Evolutionary conservation across 2,113 vertebrate species (phyloP).

Genomic region (Odontophorus gujanensis): DNA sequence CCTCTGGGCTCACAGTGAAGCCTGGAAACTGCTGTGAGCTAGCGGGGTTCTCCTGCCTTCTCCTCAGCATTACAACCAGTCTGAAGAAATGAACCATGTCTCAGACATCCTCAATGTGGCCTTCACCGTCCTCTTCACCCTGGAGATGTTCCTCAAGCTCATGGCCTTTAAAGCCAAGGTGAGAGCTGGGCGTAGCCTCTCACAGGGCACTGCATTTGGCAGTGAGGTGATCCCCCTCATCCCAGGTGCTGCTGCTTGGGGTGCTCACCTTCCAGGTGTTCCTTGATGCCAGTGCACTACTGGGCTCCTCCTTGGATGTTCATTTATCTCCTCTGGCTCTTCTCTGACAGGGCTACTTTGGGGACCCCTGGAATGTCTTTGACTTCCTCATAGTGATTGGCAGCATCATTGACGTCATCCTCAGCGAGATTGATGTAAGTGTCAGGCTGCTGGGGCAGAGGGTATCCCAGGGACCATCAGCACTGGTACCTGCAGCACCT

Average conservation of each 20-base stretch:
- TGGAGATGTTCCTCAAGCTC: slow-evolving; percentile 97
- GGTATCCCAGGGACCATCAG: neutral
- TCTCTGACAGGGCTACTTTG: slow-evolving; percentile 90
- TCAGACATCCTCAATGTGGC: slow-evolving; percentile 93
- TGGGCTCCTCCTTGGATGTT: neutral
- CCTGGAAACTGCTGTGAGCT: fast-evolving
- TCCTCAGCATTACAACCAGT: slow-evolving; percentile 93
- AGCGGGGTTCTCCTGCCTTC: neutral
- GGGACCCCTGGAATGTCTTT: slow-evolving; percentile 99
- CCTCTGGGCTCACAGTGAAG: neutral
- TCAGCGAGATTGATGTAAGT: slow-evolving; percentile 97
- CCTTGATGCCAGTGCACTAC: neutral
- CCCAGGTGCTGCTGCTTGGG: neutral
- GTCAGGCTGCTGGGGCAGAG: fast-evolving
- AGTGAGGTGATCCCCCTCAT: neutral
- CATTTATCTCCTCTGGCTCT: neutral
- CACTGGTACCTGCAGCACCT: fast-evolving
- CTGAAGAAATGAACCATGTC: slow-evolving; percentile 89
- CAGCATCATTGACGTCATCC: slow-evolving; percentile 96
- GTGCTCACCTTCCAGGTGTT: neutral
- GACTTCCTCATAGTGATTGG: slow-evolving; percentile 97
- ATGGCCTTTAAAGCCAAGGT: slow-evolving; percentile 97
- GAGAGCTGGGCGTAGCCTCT: neutral
- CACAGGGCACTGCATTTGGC: neutral
- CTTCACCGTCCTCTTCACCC: slow-evolving; percentile 94